Evolutionary conservation across 2,888 invertebrate species (phyloP).

Genomic region (Tetragonula carbonaria): DNA sequence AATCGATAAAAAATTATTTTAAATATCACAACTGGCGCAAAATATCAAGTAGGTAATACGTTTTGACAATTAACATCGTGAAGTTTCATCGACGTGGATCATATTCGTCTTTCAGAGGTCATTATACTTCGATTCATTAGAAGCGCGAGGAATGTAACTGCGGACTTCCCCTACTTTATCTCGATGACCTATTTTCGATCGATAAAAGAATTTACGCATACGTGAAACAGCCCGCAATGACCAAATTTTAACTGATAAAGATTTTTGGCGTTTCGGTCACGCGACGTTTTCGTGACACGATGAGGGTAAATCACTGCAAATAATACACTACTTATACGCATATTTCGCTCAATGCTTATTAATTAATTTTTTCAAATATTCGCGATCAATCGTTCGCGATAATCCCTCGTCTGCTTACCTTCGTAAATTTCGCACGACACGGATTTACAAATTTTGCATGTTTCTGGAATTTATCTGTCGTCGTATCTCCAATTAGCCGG

Average conservation of each 20-base stretch:
- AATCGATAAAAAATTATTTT: not conserved
- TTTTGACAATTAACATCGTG: not conserved
- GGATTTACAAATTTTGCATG: conserved; percentile 37
- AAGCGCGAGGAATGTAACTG: not conserved
- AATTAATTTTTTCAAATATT: conserved; percentile 15
- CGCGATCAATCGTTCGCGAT: conserved; percentile 10
- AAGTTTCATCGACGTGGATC: not conserved
- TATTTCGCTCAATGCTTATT: not conserved
- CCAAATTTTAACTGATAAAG: not conserved
- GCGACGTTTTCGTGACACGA: not conserved
- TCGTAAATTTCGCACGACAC: conserved; percentile 11
- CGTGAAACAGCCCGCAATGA: not conserved
- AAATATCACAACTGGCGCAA: not conserved
- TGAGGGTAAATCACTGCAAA: not conserved
- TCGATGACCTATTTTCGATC: conserved; percentile 51
- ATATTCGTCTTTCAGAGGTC: not conserved
- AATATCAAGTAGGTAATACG: too few relatives aligned
- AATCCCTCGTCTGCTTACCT: conserved; percentile 43
- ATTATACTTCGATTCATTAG: conserved; percentile 13
- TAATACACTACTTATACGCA: not conserved
- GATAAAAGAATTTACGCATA: conserved; percentile 26
- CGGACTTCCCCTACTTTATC: conserved; percentile 20
- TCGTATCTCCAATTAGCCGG: conserved; percentile 41
- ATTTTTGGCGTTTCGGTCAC: not conserved
- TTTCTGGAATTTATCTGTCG: conserved; percentile 26